A percentile compares a stretch with the other conserved stretches of the same genome.
These are phyloP conservation scores for Podarcis raffonei DNA, from an alignment of 2,113 vertebrate species.

Conservation along the genomic window DNA sequence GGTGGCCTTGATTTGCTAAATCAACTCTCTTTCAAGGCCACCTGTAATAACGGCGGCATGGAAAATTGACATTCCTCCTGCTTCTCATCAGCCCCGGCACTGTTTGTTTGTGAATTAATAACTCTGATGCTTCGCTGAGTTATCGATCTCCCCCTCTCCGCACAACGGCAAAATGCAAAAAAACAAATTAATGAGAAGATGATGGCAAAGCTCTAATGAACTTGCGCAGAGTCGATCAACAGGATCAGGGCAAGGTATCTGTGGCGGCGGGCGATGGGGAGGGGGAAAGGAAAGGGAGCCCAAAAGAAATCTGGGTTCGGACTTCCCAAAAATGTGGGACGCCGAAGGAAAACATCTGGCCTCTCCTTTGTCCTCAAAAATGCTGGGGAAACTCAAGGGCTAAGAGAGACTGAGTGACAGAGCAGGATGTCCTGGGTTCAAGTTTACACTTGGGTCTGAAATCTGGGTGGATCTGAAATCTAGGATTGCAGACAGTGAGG, in stretches of 20 bases:
- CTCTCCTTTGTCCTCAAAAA: background rate
- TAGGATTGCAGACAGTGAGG: too few species aligned
- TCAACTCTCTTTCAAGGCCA: slow-evolving; percentile 57
- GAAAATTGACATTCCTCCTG: slow-evolving; percentile 66
- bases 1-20: slow-evolving; percentile 53
- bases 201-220: slow-evolving; percentile 23
- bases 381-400: background rate
- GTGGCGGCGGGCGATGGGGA: background rate
- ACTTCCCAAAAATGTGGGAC: rapidly evolving
- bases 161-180: slow-evolving; percentile 47
- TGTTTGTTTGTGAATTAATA: slow-evolving; percentile 72
- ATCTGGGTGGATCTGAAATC: background rate
- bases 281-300: background rate
- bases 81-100: slow-evolving; percentile 25
- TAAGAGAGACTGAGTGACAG: background rate
- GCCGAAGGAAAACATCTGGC: background rate
- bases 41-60: slow-evolving; percentile 50
- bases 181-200: slow-evolving; percentile 18
- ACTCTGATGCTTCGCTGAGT: slow-evolving; percentile 40
- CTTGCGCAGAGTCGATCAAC: rapidly evolving
- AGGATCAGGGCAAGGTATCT: rapidly evolving
- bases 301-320: background rate
- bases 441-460: too few species aligned
- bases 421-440: background rate
- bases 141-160: slow-evolving; percentile 58